Conservation (phyloP, 1,140 invertebrate genomes). For the Tribolium madens region DNA sequence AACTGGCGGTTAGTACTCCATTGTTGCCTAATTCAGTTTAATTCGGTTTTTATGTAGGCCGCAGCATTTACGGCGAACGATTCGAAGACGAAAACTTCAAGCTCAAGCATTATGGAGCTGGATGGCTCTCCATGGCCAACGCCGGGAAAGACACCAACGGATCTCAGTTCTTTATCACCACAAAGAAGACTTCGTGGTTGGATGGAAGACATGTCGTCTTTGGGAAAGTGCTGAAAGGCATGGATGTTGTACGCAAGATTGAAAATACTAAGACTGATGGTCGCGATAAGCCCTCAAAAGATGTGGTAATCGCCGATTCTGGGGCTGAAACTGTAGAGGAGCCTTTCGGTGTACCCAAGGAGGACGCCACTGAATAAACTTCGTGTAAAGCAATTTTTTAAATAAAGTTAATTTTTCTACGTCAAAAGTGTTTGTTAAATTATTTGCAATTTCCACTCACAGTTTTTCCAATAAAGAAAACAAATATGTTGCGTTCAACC, state of each 20-base stretch:
- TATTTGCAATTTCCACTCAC: neutral
- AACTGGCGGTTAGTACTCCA: slow-evolving; percentile 78
- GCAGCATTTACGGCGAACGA: slow-evolving; percentile 93
- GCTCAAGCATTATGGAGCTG: slow-evolving; percentile 95
- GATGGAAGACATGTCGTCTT: slow-evolving; percentile 98
- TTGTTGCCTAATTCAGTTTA: neutral
- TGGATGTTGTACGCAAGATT: slow-evolving; percentile 91
- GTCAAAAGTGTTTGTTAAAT: neutral
- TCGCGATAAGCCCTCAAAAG: slow-evolving; percentile 82
- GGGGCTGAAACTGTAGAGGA: slow-evolving; percentile 77
- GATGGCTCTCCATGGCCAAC: slow-evolving; percentile 97
- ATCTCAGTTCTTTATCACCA: slow-evolving; percentile 98
- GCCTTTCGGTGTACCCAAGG: slow-evolving; percentile 85
- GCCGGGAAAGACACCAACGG: slow-evolving; percentile 97
- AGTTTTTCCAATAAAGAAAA: neutral
- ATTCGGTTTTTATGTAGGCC: slow-evolving; percentile 70
- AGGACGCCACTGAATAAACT: slow-evolving; percentile 78
- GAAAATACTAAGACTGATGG: slow-evolving; percentile 81
- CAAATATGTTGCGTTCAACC: neutral
- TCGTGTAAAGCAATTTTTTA: slow-evolving; percentile 19
- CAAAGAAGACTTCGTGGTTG: slow-evolving; percentile 92
- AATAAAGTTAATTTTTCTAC: slow-evolving; percentile 8
- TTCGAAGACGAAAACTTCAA: slow-evolving; percentile 99
- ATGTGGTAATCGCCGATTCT: slow-evolving; percentile 83
- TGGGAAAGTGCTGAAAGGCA: slow-evolving; percentile 92